These are phyloP conservation scores for Idaea dimidiata DNA, from an alignment of 2,888 invertebrate species.

Conservation along the genomic window DNA sequence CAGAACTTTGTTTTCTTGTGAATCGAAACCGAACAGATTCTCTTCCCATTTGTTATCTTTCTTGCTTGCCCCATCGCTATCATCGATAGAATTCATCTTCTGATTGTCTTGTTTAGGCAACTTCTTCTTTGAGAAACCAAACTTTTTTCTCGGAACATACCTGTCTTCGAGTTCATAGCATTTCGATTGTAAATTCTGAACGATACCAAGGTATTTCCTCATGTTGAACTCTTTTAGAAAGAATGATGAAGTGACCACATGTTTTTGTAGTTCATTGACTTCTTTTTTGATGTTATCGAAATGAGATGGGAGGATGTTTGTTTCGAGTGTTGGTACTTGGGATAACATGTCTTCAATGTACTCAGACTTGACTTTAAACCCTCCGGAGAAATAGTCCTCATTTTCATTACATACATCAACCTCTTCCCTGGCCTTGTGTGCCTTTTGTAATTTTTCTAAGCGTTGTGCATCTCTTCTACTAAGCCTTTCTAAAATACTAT, in stretches of 20 bases:
- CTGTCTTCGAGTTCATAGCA: conserved; percentile 86
- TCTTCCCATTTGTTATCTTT: conserved; percentile 79
- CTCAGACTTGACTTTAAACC: conserved; percentile 84
- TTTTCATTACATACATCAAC: conserved; percentile 83
- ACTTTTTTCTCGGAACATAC: conserved; percentile 91
- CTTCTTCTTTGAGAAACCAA: conserved; percentile 90
- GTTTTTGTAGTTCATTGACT: conserved; percentile 87
- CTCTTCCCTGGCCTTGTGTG: conserved; percentile 83
- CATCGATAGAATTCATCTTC: conserved; percentile 61
- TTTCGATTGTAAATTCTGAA: conserved; percentile 86
- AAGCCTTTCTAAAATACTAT: conserved; percentile 66
- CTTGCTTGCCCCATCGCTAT: conserved; percentile 57
- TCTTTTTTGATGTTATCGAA: conserved; percentile 87
- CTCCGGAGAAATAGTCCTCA: conserved; percentile 85
- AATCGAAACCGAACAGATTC: conserved; percentile 83
- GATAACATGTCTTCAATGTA: conserved; percentile 83
- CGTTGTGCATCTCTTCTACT: conserved; percentile 83
- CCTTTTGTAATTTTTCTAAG: conserved; percentile 83
- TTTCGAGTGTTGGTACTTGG: conserved; percentile 73
- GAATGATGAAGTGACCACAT: conserved; percentile 88
- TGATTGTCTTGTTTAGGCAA: conserved; percentile 71
- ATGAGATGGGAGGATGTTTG: conserved; percentile 75
- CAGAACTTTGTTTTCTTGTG: conserved; percentile 82
- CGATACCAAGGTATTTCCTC: conserved; percentile 86
- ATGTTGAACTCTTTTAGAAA: conserved; percentile 91